Evolutionary conservation across 1,140 invertebrate species (phyloP), one percentile per base, ranked within the genome.

Genomic region (Melipona quadrifasciata): DNA sequence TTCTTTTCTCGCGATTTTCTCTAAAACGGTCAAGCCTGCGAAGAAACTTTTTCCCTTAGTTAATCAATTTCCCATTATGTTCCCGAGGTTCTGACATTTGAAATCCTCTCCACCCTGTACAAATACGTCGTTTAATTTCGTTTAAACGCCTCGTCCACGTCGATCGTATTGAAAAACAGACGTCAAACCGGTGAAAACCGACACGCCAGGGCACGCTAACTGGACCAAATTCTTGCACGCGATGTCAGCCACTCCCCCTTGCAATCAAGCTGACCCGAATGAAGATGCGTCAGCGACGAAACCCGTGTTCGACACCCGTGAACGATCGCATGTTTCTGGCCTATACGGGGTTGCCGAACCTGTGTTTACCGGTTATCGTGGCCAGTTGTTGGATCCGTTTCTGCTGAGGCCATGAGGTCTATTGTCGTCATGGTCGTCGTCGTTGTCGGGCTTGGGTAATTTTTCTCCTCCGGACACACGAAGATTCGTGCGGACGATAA

Each of bases 401-500:
- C 31, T 72, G 16, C 27, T 12, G n/a, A 51, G 27, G 53, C 12
- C n/a, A 17, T 24, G 31, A 47, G 39, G 17, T 34, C 47, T 27
- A 47, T 64, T 53, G n/a, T 12, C 17, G 39, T 31, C 39, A 47
- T 47, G 39, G 39, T 47, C 27, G 27, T 16, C 8, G 55, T 31
- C 47, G 39, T 11, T 16, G n/a, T 47, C 55, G 57, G 19, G 47
- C 24, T n/a, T 27, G 77, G 8, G 39, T 84, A 39, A 79, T 84
- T 84, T 84, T 81, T 82, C 31, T 55, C 14, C 0, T 1, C 2
- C 65, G 14, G 39, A 47, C 8, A 34, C 61, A 57, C 24, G 67
- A n/a, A 80, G 83, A 84, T 84, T 72, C 83, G 70, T 51, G 78
- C 14, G 16, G 34, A 16, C 21, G 83, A 84, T 84, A 84, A 74